Conservation (phyloP, 2,888 invertebrate species). For the Coelopa pilipes region DNA sequence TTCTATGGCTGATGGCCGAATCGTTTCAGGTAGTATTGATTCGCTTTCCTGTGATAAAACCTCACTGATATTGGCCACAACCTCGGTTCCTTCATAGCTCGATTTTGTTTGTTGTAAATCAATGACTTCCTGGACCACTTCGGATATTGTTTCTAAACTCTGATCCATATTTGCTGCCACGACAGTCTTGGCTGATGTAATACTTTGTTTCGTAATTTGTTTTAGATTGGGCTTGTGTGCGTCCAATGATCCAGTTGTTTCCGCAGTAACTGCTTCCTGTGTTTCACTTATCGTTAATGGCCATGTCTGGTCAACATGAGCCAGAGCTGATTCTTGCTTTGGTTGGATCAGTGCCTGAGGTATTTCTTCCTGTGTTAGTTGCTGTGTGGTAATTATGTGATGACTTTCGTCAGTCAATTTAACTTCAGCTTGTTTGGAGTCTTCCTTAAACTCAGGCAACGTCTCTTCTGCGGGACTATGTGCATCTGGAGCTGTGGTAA, state of each 20-base stretch:
- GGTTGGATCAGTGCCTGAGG: background rate
- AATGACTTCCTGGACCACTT: conserved; percentile 42
- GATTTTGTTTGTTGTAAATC: conserved; percentile 68
- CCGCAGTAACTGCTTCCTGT: conserved; percentile 73
- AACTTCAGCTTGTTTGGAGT: conserved; percentile 51
- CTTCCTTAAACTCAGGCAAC: conserved; percentile 60
- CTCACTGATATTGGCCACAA: conserved; percentile 72
- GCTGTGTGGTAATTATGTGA: conserved; percentile 20
- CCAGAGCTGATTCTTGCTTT: background rate
- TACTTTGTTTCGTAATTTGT: conserved; percentile 70
- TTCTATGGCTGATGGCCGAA: conserved; percentile 36
- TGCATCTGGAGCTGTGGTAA: conserved; percentile 72
- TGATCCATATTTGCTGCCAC: conserved; percentile 71
- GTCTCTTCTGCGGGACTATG: conserved; percentile 75
- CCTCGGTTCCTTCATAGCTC: conserved; percentile 69
- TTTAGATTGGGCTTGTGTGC: conserved; percentile 69
- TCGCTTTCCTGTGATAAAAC: conserved; percentile 71
- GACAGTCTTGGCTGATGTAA: conserved; percentile 73
- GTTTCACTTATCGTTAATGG: conserved; percentile 72
- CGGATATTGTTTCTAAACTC: conserved; percentile 69
- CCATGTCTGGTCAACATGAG: conserved; percentile 62
- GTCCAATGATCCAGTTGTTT: conserved; percentile 73
- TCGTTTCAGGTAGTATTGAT: conserved; percentile 33
- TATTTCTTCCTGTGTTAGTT: background rate
- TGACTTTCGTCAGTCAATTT: conserved; percentile 65